These are phyloP conservation scores for Prunella himalayana DNA, from an alignment of 2,113 vertebrate species.

Conservation along the genomic window DNA sequence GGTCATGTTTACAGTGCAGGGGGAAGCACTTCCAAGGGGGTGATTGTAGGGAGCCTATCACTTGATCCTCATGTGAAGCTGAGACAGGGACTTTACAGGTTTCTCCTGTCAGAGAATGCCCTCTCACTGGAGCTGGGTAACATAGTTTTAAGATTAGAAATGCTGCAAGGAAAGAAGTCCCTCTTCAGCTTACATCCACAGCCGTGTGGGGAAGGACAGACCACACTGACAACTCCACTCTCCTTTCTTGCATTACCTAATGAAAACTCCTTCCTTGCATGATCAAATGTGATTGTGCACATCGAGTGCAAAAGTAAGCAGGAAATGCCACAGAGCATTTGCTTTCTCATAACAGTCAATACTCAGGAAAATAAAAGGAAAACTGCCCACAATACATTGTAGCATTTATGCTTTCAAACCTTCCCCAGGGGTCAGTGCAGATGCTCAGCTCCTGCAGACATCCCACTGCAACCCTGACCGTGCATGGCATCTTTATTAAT, in stretches of 20 bases:
- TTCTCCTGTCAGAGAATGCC: neutral
- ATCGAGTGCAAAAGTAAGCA: neutral
- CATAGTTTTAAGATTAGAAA: neutral
- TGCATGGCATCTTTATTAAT: neutral
- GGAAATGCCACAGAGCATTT: neutral
- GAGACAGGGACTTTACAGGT: neutral
- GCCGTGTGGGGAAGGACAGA: neutral
- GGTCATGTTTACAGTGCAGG: neutral
- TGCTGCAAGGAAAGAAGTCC: neutral
- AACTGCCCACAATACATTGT: neutral
- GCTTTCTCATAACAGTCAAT: rapidly evolving
- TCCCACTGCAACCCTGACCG: neutral
- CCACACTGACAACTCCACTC: neutral
- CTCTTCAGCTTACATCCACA: neutral
- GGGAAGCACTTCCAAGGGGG: neutral
- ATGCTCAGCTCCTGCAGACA: neutral
- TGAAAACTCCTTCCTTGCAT: neutral
- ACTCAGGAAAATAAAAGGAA: neutral
- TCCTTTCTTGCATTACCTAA: neutral
- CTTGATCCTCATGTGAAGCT: neutral
- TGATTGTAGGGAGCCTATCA: neutral
- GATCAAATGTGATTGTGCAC: neutral
- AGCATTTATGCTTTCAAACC: neutral
- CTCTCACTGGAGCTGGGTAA: neutral
- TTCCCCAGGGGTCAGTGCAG: neutral